Base-by-base conservation (phyloP, 2,797 vertebrate species). In the Ctenosaura bakeri region DNA sequence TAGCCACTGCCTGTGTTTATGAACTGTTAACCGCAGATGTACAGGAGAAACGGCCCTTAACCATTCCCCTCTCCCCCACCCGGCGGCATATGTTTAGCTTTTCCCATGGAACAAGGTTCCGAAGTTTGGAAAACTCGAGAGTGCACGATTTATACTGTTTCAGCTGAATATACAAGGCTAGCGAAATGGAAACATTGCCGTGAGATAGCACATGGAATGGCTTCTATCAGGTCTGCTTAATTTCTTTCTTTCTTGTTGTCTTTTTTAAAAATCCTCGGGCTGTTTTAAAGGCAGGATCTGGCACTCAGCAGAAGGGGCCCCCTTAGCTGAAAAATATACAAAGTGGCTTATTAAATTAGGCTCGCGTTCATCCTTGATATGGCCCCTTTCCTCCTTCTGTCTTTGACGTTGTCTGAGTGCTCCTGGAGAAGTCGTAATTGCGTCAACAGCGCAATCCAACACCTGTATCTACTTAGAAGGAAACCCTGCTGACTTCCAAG, bases 41-140 rank as follows among this genome's bases (percentile, higher is more conserved):
- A 2, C 91, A 88, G 42, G 81, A 91, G 81, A 86, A 95, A 77
- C 93, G 92, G n/a, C 85, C 77, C 90, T 94, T 85, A 92, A 90
- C 77, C 74, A 84, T 89, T 91, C 90, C 86, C 54, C 90, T 32
- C 42, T 10, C 50, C 83, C 46, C 29, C 64, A 20, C 83, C 83
- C 73, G 14, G 46, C 69, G 91, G 9, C 9, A 85, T 87, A 90
- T 95, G 88, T 95, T 95, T 95, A 82, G 82, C 89, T 96, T 96
- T 96, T 91, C 71, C 85, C 83, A 14, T 87, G 66, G 89, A 90
- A 86, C 87, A 71, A 29, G n/a, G 93, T 89, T 91, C 88, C 95
- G 88, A 91, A 81, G 52, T 87, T 89, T 90, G 5, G 79, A 93
- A 88, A 82, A 78, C 10, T 29, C 52, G 86, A 93, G 78, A 87